Evolutionary conservation across 1,140 invertebrate species (phyloP).

Genomic region (Drosophila aff.): DNA sequence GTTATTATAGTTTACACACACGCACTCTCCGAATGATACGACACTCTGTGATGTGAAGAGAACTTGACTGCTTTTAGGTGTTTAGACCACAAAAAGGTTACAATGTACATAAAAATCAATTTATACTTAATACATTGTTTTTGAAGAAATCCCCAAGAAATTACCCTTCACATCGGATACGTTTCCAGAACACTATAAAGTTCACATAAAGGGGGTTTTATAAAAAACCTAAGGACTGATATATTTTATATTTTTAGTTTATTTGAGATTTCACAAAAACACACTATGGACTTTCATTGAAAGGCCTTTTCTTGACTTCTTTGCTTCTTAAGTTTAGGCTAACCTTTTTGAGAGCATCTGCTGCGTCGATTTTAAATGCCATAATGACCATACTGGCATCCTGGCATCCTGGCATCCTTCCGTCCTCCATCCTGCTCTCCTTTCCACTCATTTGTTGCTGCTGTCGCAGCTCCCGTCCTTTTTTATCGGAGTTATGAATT

Average conservation of each 20-base stretch:
- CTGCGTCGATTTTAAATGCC: conserved; percentile 8
- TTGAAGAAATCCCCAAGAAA: too few relatives aligned
- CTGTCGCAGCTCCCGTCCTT: conserved; percentile 13
- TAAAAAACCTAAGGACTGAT: too few relatives aligned
- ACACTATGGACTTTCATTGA: neutral
- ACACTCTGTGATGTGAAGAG: too few relatives aligned
- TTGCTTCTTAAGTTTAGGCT: neutral
- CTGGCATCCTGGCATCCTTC: neutral
- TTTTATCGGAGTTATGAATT: conserved; percentile 57
- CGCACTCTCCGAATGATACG: conserved; percentile 18
- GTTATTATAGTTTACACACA: conserved; percentile 45
- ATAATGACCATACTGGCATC: neutral
- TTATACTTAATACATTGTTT: too few relatives aligned
- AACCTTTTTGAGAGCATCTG: conserved; percentile 16
- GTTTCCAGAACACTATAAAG: neutral
- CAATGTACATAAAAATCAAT: neutral
- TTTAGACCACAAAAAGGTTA: neutral
- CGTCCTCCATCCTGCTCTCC: neutral
- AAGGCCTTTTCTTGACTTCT: neutral
- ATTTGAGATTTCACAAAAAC: too few relatives aligned
- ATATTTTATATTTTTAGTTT: too few relatives aligned
- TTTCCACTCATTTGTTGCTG: conserved; percentile 11
- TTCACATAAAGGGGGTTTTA: too few relatives aligned
- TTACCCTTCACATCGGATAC: too few relatives aligned
- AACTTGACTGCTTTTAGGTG: neutral